A percentile compares a stretch with the other conserved stretches of the same genome.
These are phyloP conservation scores for Sarcophaga variegata DNA, from an alignment of 2,888 invertebrate species.

Conservation along the genomic window DNA sequence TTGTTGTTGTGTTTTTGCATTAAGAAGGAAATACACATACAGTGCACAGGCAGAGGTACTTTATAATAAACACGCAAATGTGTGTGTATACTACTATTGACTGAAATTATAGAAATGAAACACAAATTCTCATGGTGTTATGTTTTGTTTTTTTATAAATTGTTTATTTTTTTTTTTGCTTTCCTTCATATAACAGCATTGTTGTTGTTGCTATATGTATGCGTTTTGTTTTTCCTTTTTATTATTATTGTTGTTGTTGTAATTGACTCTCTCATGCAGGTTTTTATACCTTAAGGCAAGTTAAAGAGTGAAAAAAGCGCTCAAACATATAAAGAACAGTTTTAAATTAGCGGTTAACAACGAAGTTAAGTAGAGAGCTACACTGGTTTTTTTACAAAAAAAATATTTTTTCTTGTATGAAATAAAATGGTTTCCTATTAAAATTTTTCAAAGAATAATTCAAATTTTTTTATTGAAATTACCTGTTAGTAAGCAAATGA, in stretches of 20 bases:
- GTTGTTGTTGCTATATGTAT: conserved; percentile 2
- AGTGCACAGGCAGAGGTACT: neutral
- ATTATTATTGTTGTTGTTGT: neutral
- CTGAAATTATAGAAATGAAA: conserved; percentile 5
- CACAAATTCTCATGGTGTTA: conserved; percentile 44
- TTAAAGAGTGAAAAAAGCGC: conserved; percentile 22
- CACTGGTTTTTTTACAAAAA: neutral
- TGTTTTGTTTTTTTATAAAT: conserved; percentile 27
- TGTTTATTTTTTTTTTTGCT: conserved; percentile 41
- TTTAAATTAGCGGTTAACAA: neutral
- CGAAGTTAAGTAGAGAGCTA: conserved; percentile 24
- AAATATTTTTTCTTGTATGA: neutral
- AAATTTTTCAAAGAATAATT: neutral
- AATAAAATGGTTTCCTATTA: neutral
- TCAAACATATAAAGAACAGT: conserved; percentile 44
- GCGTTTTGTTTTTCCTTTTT: neutral
- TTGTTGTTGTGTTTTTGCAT: conserved; percentile 45
- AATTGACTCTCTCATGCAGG: conserved; percentile 27
- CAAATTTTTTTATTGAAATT: no score
- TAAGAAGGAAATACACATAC: conserved; percentile 50
- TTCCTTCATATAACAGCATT: neutral
- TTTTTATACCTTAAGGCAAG: conserved; percentile 45
- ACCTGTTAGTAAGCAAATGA: no score
- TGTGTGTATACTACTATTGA: conserved; percentile 69
- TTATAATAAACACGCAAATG: conserved; percentile 63